Base-by-base conservation (phyloP, 37 sponge, comb jelly and placozoan genomes). In the Agelas oroides region DNA sequence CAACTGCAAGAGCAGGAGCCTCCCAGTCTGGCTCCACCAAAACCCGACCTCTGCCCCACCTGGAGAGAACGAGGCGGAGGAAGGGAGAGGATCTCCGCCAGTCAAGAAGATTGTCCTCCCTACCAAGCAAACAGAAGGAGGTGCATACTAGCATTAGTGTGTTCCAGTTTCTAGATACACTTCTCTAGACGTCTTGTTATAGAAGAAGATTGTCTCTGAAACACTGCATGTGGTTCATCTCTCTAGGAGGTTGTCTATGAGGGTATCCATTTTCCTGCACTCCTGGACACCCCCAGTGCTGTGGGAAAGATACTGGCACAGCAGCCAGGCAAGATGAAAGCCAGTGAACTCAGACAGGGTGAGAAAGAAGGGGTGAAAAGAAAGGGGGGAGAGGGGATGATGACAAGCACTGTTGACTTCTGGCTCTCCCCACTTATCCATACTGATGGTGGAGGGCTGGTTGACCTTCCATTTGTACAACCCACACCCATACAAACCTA, bases 291-390 rank as follows among this genome's bases (percentile, higher is more conserved):
- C 27, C 88, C 94, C 12, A 80, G 58, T 18, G 88, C 90, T 14
- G 91, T 90, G n/a, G 72, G 80, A 0, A 84, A 73, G 56, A 84
- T 94, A 5, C 91, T 94, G 18, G 65, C 63, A 46, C 94, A 94
- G 52, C 62, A 90, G 58, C 82, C 90, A 28, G 94, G 94, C 25
- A 77, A 82, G 72, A 55, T 83, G 74, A 92, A 76, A 59, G 90
- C 84, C 57, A 55, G 73, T 33, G 75, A 86, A 55, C 78, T 91
- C 33, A 86, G 71, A 62, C 68, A 79, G 59, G 88, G 61, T 71
- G n/a, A n/a, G n/a, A n/a, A n/a, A n/a, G 79, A 33, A 46, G 46
- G 46, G 46, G 46, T 8, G 8, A 46, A 8, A 8, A 46, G 46
- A 12, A 46, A 3, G 8, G 6, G 3, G 6, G 6, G 3, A 8